These are phyloP conservation scores for Pinna nobilis DNA, from an alignment of 1,140 invertebrate genomes.

Conservation along the genomic window DNA sequence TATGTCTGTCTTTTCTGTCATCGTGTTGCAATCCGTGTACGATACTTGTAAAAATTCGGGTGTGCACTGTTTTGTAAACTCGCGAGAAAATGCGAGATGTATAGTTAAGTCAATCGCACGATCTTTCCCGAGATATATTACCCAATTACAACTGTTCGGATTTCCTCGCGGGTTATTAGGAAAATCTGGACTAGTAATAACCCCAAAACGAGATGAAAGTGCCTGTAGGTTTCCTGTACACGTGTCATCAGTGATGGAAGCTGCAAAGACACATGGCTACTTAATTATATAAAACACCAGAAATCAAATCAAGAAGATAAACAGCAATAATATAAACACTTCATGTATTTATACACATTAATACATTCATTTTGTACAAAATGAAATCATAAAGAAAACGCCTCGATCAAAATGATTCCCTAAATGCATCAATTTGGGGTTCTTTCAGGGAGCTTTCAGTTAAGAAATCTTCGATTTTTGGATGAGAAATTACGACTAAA, in stretches of 20 bases:
- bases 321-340: too few relatives aligned
- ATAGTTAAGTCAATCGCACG: conserved; percentile 24
- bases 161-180: conserved; percentile 36
- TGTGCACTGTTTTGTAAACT: conserved; percentile 10
- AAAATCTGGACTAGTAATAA: conserved; percentile 39
- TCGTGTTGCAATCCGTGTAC: conserved; percentile 23
- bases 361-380: too few relatives aligned
- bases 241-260: conserved; percentile 10
- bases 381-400: too few relatives aligned
- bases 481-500: too few relatives aligned
- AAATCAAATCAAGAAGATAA: too few relatives aligned
- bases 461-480: too few relatives aligned
- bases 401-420: too few relatives aligned
- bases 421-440: too few relatives aligned
- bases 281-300: too few relatives aligned
- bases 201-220: conserved; percentile 31
- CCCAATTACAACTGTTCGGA: conserved; percentile 34
- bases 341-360: too few relatives aligned
- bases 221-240: conserved; percentile 23
- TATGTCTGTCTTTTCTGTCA: not conserved
- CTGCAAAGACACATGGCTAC: not conserved
- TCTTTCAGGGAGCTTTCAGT: too few relatives aligned
- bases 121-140: conserved; percentile 18
- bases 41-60: conserved; percentile 28
- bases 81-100: conserved; percentile 29